These are phyloP conservation scores for Pristionchus entomophagus DNA, from an alignment of 2,888 invertebrate genomes.

Conservation along the genomic window DNA sequence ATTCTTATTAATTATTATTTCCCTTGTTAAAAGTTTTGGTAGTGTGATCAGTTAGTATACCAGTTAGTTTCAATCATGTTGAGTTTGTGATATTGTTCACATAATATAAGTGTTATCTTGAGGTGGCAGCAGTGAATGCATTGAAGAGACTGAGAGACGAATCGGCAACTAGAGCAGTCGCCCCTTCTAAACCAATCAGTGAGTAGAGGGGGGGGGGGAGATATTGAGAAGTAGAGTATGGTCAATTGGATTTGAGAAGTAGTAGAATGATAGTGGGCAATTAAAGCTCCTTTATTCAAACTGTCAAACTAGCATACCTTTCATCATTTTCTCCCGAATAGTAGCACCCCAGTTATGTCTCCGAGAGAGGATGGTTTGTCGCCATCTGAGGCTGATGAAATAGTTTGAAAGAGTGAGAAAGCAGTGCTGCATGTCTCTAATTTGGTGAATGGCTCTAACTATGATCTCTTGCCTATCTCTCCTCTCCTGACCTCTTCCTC, in stretches of 20 bases:
- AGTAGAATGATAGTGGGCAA: too few relatives aligned
- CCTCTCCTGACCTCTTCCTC: not conserved
- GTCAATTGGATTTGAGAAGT: too few relatives aligned
- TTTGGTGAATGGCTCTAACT: not conserved
- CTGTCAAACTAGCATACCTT: too few relatives aligned
- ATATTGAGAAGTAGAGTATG: too few relatives aligned
- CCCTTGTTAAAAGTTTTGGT: not conserved
- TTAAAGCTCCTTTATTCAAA: too few relatives aligned
- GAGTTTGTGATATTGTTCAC: not conserved
- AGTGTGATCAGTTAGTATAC: too few relatives aligned
- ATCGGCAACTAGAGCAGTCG: not conserved
- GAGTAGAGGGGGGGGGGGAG: not conserved
- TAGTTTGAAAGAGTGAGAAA: not conserved
- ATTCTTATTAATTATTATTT: not conserved
- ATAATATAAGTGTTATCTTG: not conserved
- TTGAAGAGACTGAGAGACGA: slow-evolving; percentile 33
- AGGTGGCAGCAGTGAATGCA: slow-evolving; percentile 46
- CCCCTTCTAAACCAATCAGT: slow-evolving; percentile 1
- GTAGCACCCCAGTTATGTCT: not conserved
- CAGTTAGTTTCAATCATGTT: too few relatives aligned
- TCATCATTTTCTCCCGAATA: too few relatives aligned
- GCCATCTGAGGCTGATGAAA: not conserved
- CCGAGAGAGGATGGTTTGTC: not conserved
- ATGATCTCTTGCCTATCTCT: not conserved
- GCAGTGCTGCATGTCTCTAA: not conserved